These are phyloP conservation scores for Dascyllus trimaculatus DNA, from an alignment of 2,113 vertebrate genomes.

Conservation along the genomic window DNA sequence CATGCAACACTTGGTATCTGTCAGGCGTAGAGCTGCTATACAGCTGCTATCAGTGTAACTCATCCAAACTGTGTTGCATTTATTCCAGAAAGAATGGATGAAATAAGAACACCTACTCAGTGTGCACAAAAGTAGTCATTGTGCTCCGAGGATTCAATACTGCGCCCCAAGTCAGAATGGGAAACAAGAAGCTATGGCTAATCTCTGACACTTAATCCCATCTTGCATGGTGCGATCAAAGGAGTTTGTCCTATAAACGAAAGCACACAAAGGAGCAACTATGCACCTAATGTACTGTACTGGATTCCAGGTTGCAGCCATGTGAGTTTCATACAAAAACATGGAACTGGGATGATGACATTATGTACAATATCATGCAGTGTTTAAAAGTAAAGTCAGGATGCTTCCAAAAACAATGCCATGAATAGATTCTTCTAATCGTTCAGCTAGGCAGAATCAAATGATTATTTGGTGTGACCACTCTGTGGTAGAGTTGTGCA, in stretches of 20 bases:
- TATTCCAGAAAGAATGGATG: slow-evolving; percentile 17
- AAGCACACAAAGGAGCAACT: slow-evolving; percentile 32
- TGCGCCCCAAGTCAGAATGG: slow-evolving; percentile 38
- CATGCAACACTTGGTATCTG: not conserved
- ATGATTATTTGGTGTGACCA: too few species aligned
- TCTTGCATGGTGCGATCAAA: slow-evolving; percentile 35
- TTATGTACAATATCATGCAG: not conserved
- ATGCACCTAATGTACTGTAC: slow-evolving; percentile 1
- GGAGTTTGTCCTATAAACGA: slow-evolving; percentile 30
- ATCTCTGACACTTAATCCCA: slow-evolving; percentile 51
- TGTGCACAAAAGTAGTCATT: slow-evolving; percentile 37
- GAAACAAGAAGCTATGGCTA: slow-evolving; percentile 45
- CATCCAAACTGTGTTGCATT: slow-evolving; percentile 8
- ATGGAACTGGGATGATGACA: not conserved
- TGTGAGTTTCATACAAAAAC: slow-evolving; percentile 13
- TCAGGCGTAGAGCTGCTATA: slow-evolving; percentile 13
- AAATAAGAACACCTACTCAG: slow-evolving; percentile 43
- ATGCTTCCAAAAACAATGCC: not conserved
- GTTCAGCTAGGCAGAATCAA: not conserved
- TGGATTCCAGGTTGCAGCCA: slow-evolving; percentile 22
- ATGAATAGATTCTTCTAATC: not conserved
- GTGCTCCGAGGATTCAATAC: slow-evolving; percentile 39
- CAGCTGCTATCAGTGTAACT: slow-evolving; percentile 20
- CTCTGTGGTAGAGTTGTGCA: not conserved
- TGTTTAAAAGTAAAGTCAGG: not conserved